Percentiles rank a stretch among this genome's conserved stretches.
Conservation (phyloP, 1,140 invertebrate genomes). For the Drosophila kikkawai region DNA sequence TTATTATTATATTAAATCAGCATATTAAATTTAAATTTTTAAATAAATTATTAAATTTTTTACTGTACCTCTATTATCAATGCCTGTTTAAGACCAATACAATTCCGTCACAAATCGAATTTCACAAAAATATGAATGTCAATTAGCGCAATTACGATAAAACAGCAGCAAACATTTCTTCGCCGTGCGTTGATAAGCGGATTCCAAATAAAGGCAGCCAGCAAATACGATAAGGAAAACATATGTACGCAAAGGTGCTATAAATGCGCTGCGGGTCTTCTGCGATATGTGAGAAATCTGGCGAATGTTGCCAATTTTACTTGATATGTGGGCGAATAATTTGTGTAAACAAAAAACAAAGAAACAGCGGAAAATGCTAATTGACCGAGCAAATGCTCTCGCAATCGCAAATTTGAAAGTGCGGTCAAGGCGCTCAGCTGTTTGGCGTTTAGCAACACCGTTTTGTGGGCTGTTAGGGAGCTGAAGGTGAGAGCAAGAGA, state of each 20-base stretch:
- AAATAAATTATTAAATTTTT: background rate
- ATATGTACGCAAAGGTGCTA: conserved; percentile 40
- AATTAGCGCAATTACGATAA: conserved; percentile 76
- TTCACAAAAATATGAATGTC: conserved; percentile 34
- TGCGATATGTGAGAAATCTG: conserved; percentile 20
- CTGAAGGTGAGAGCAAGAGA: conserved; percentile 4
- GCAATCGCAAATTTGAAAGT: conserved; percentile 24
- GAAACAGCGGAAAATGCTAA: conserved; percentile 21
- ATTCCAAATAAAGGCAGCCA: conserved; percentile 25
- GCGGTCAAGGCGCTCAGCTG: conserved; percentile 49
- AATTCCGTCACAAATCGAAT: conserved; percentile 29
- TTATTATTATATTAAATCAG: too few species aligned
- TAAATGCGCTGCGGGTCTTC: conserved; percentile 24
- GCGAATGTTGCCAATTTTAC: conserved; percentile 29
- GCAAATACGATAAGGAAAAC: conserved; percentile 33
- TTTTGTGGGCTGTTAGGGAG: background rate
- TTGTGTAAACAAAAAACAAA: conserved; percentile 41
- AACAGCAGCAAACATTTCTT: conserved; percentile 56
- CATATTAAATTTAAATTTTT: too few species aligned
- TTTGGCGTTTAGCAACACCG: conserved; percentile 60
- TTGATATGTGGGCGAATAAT: conserved; percentile 32
- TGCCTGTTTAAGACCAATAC: conserved; percentile 14
- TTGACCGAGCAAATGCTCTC: conserved; percentile 21
- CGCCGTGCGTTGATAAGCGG: conserved; percentile 15
- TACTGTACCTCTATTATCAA: conserved; percentile 52